Conservation (phyloP, 2,888 invertebrate species). For the Xanthorhoe designata region DNA sequence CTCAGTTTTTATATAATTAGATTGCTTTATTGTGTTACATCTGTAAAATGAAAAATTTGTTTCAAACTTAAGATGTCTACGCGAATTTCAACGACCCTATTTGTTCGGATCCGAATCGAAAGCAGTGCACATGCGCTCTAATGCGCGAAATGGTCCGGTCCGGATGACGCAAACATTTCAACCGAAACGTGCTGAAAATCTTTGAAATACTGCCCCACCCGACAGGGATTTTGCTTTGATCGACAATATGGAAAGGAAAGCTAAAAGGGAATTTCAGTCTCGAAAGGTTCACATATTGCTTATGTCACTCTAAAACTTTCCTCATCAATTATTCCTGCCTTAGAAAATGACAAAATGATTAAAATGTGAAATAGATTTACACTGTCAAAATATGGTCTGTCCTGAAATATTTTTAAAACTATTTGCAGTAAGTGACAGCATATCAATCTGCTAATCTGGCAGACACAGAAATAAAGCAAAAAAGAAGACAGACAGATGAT, state of each 20-base stretch:
- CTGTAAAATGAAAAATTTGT: no score
- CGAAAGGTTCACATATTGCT: background rate
- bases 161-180: constrained; percentile 11
- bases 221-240: constrained; percentile 1
- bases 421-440: background rate
- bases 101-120: background rate
- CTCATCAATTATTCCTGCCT: background rate
- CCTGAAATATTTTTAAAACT: no score
- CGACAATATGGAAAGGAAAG: background rate
- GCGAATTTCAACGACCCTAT: no score
- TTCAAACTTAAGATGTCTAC: no score
- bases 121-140: constrained; percentile 1
- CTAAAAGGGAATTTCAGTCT: background rate
- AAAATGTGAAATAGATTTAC: no score
- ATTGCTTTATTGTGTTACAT: no score
- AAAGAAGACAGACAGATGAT: background rate
- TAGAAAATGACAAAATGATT: background rate
- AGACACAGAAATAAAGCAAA: background rate
- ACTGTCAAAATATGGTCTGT: no score
- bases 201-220: constrained; percentile 3
- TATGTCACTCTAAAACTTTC: background rate
- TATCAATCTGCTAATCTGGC: background rate
- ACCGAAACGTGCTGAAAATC: constrained; percentile 4
- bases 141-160: constrained; percentile 14
- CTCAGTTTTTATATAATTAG: no score